These are phyloP conservation scores for Halcyon chelicuti DNA, from an alignment of 2,797 vertebrate genomes.

Conservation along the genomic window DNA sequence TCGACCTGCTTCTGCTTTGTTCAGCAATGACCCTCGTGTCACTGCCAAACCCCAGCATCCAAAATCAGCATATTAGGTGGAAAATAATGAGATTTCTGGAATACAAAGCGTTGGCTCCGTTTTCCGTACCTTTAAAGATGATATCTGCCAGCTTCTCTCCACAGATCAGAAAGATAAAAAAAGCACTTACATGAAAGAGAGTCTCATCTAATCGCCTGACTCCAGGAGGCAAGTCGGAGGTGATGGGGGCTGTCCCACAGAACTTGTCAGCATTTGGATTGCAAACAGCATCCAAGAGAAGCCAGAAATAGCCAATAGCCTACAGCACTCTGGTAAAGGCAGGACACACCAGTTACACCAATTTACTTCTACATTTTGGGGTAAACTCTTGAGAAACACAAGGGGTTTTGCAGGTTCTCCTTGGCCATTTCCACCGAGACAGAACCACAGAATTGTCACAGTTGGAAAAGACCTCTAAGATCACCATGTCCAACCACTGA, in stretches of 20 bases:
- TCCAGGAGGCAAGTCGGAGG: not conserved
- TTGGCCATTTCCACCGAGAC: not conserved
- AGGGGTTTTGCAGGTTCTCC: not conserved
- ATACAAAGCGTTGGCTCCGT: slow-evolving; percentile 14
- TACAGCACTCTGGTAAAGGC: not conserved
- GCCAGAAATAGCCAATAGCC: not conserved
- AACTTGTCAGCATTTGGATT: not conserved
- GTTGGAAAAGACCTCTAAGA: too few relatives aligned
- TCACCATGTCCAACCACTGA: too few relatives aligned
- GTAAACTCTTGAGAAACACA: not conserved
- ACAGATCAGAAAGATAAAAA: slow-evolving; percentile 28
- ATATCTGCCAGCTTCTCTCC: not conserved
- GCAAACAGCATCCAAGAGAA: not conserved
- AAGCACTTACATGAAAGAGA: slow-evolving; percentile 50
- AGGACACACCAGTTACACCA: not conserved
- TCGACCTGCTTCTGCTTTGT: slow-evolving; percentile 24
- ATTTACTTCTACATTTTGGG: not conserved
- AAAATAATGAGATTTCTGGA: slow-evolving; percentile 59
- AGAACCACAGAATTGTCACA: not conserved
- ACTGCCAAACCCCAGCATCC: slow-evolving; percentile 10
- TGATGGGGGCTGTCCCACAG: not conserved
- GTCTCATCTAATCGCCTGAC: not conserved
- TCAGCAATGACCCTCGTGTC: slow-evolving; percentile 16
- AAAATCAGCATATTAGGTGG: slow-evolving; percentile 17
- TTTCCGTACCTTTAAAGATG: slow-evolving; percentile 26